phyloP scores from a whole-genome alignment of 2,113 vertebrate genomes.

The Trochalopteron elliotii region DNA sequence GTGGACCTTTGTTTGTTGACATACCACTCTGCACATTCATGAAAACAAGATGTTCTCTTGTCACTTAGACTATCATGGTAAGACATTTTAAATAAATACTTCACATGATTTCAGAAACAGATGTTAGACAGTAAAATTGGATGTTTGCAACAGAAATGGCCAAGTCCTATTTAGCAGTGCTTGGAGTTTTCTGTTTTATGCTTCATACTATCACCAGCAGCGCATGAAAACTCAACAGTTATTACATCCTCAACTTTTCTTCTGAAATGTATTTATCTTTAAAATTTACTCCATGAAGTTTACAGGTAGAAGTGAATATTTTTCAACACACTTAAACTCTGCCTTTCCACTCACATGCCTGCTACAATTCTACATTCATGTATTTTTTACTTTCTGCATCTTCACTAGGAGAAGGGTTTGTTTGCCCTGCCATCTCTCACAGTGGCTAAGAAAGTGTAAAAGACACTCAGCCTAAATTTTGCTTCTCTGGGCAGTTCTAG shows the following conservation, averaged over 20 bases:
- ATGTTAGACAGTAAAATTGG: slow-evolving; percentile 23
- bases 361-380: not conserved
- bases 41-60: slow-evolving; percentile 72
- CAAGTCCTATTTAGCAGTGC: not conserved
- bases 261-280: not conserved
- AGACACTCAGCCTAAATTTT: not conserved
- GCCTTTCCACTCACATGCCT: not conserved
- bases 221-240: not conserved
- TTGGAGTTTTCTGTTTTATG: not conserved
- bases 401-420: not conserved
- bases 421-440: not conserved
- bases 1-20: slow-evolving; percentile 61
- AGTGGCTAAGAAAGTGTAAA: not conserved
- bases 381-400: not conserved
- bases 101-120: slow-evolving; percentile 67
- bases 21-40: slow-evolving; percentile 41
- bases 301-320: not conserved
- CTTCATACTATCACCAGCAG: not conserved
- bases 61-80: slow-evolving; percentile 19
- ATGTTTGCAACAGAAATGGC: not conserved
- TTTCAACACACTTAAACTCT: not conserved
- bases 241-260: not conserved
- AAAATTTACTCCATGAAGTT: not conserved
- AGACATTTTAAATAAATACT: slow-evolving; percentile 64
- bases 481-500: not conserved